Conservation (phyloP, 1,140 invertebrate species). For the Pogonomyrmex barbatus region DNA sequence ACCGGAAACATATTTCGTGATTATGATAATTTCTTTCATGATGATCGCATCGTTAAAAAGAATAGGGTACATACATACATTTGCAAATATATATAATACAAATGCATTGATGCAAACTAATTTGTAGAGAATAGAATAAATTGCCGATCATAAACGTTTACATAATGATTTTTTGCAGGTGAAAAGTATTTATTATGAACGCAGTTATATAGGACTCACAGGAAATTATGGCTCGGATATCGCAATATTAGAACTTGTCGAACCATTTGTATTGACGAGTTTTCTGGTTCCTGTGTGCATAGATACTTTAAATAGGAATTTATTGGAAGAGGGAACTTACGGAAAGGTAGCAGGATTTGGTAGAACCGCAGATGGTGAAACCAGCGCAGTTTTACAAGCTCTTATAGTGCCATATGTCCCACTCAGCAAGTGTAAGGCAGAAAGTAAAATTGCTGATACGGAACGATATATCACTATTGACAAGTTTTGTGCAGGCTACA, state of each 20-base stretch:
- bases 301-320: slow-evolving; percentile 71
- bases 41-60: slow-evolving; percentile 76
- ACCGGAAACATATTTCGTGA: slow-evolving; percentile 82
- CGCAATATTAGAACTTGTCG: slow-evolving; percentile 79
- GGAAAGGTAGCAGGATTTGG: slow-evolving; percentile 84
- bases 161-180: slow-evolving; percentile 76
- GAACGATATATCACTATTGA: slow-evolving; percentile 78
- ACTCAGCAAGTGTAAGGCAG: slow-evolving; percentile 71
- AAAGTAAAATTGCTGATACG: slow-evolving; percentile 57
- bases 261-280: slow-evolving; percentile 77
- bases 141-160: background rate
- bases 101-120: background rate
- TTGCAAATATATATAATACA: slow-evolving; percentile 14
- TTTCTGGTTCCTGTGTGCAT: slow-evolving; percentile 80
- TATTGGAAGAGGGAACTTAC: slow-evolving; percentile 73
- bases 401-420: slow-evolving; percentile 80
- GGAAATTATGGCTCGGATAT: slow-evolving; percentile 83
- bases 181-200: slow-evolving; percentile 78
- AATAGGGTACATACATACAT: slow-evolving; percentile 54
- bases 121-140: background rate
- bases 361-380: slow-evolving; percentile 74
- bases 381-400: slow-evolving; percentile 79
- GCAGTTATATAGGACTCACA: slow-evolving; percentile 78
- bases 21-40: slow-evolving; percentile 76
- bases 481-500: slow-evolving; percentile 84